Conservation (phyloP, 2,888 invertebrate species). For the Xestia ashworthii region DNA sequence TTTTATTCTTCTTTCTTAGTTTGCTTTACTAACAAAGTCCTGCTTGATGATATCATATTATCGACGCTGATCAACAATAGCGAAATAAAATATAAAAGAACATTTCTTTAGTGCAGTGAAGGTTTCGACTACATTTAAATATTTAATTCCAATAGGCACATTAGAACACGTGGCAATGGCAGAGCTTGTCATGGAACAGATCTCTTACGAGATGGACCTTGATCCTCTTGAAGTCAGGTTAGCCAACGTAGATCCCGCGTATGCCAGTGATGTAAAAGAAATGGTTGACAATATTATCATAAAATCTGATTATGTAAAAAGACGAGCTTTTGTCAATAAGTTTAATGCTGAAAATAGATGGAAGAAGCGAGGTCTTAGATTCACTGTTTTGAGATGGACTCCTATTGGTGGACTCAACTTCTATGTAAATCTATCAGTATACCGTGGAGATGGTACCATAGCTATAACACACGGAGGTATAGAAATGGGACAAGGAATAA, state of each 20-base stretch:
- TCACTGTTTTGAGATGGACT: conserved; percentile 87
- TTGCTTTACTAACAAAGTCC: background rate
- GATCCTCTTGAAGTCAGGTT: conserved; percentile 90
- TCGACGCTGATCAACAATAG: background rate
- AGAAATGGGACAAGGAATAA: conserved; percentile 94
- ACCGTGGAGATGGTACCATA: conserved; percentile 92
- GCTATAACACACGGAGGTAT: conserved; percentile 92
- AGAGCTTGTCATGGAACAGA: conserved; percentile 92
- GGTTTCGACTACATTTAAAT: background rate
- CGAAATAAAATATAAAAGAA: background rate
- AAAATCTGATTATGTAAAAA: conserved; percentile 13
- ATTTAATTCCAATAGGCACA: conserved; percentile 1
- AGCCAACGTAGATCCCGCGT: conserved; percentile 83
- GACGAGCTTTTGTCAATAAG: conserved; percentile 13
- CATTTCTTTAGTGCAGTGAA: background rate
- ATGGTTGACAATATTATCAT: conserved; percentile 86
- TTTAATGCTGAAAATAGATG: conserved; percentile 20
- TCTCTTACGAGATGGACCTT: conserved; percentile 86
- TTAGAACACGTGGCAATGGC: conserved; percentile 79
- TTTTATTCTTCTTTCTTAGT: background rate
- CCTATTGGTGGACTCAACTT: conserved; percentile 88
- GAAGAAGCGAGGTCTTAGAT: conserved; percentile 90
- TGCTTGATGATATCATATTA: too few species aligned
- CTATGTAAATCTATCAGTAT: conserved; percentile 90
- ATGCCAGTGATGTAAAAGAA: conserved; percentile 73